Base-by-base conservation (phyloP, 2,888 invertebrate genomes). In the Hemicrepidius hirtus region DNA sequence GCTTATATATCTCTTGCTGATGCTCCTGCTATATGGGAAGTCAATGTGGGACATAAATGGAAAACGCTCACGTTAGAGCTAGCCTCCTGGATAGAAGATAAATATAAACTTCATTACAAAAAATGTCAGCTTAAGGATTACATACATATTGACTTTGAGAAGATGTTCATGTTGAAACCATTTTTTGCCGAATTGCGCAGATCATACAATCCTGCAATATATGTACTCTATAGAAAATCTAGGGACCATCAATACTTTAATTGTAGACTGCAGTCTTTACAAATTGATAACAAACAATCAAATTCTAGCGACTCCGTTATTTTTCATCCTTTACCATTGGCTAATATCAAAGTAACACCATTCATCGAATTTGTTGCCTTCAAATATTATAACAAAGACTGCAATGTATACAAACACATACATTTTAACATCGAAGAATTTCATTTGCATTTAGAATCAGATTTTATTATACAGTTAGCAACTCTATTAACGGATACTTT, bases 111-210 rank as follows among this genome's bases (percentile, higher is more conserved):
- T 24, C 92, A 92, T 12, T 90, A 91, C 77, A 91, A 91, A 79
- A 92, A 91, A 80, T 94, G 94, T 60, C 92, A 93, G 77, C 85
- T 95, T 50, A 94, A 94, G 82, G 94, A 95, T 82, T 93, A 93
- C 83, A 90, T 95, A 7, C 87, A 95, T 88, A 92, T 95, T 67
- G 95, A 95, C 83, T 90, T 96, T 77, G 91, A 91, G 60, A 94
- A 93, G 84, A 95, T 96, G 95, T 93, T 93, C 79, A 95, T 96
- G 94, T 92, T 93, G 0, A 94, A 94, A 83, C 95, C 96, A 0
- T 95, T 95, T 85, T 94, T 93, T 81, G 94, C 95, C 0, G 93
- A 94, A 80, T 84, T 96, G 21, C 86, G 93, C 46, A 88, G 96
- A 44, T 91, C 90, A 0, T 94, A 94, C 82, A 90, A 89, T 68